A percentile compares a stretch with the other conserved stretches of the same genome.
Conservation (phyloP, 2,113 vertebrate species). For the Caranx ignobilis region DNA sequence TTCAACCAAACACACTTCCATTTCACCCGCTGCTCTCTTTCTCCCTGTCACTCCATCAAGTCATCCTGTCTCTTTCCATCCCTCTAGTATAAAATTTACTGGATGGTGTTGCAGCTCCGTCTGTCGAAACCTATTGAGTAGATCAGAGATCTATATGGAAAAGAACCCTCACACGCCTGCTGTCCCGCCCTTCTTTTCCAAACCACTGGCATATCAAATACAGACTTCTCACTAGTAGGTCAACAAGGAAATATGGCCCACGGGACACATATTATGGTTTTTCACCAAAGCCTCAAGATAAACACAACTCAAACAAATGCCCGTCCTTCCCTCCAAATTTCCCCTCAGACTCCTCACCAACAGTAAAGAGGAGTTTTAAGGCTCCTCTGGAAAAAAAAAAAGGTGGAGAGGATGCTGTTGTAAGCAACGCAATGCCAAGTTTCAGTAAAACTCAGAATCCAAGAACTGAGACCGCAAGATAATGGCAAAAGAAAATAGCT, state of each 20-base stretch:
- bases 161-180: slow-evolving; percentile 40
- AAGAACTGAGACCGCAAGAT: slow-evolving; percentile 61
- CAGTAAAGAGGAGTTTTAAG: slow-evolving; percentile 28
- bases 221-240: slow-evolving; percentile 43
- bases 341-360: slow-evolving; percentile 27
- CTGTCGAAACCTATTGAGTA: slow-evolving; percentile 37
- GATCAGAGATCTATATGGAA: slow-evolving; percentile 53
- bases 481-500: slow-evolving; percentile 69
- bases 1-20: not conserved
- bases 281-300: slow-evolving; percentile 68
- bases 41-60: slow-evolving; percentile 23
- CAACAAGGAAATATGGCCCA: slow-evolving; percentile 58
- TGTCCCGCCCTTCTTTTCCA: slow-evolving; percentile 35
- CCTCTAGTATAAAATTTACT: not conserved
- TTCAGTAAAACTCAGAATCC: slow-evolving; percentile 29
- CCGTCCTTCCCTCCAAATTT: slow-evolving; percentile 36
- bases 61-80: slow-evolving; percentile 48
- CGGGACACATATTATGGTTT: slow-evolving; percentile 54
- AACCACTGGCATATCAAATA: slow-evolving; percentile 57
- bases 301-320: slow-evolving; percentile 51
- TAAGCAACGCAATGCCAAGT: slow-evolving; percentile 34
- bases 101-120: slow-evolving; percentile 32
- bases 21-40: slow-evolving; percentile 12
- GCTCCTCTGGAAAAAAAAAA: slow-evolving; percentile 38
- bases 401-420: slow-evolving; percentile 16